Evolutionary conservation across 2,888 invertebrate genomes (phyloP), one percentile per base, ranked within the genome.

Genomic region (Ecliptopera silaceata): DNA sequence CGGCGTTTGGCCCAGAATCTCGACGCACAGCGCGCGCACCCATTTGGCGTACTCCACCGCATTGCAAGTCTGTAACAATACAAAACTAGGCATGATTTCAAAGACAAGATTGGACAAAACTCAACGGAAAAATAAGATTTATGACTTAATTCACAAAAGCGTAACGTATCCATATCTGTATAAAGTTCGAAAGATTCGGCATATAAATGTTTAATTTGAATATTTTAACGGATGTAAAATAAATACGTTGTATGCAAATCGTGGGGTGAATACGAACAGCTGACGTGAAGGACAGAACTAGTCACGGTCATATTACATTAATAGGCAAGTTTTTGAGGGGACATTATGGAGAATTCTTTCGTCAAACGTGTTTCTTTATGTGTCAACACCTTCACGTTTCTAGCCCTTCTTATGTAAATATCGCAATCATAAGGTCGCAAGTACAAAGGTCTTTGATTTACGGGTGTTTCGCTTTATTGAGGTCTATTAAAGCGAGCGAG

Each of bases 1-100:
- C 15, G 95, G 95, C 26, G 95, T 95, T 79, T 95, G 95, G 2
- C 95, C 93, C 65, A 95, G 94, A 63, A 95, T 92, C 79, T 95
- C 95, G 63, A 95, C 93, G 49, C 95, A 95, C 61, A 95, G 92
- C 52, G 94, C 94, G 72, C 94, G 94, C 72, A 95, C 95, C 95
- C 95, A 95, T 56, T 94, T 92, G 82, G 94, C 93, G 82, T 95
- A 95, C 70, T 94, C 93, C 70, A 93, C 92, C 79, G 94, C 94
- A 74, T 92, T 94, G 82, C 93, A 93, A 75, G 94, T 93, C 95
- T 95, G 92, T 51, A 93, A 94, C 82, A 82, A 88, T 66, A 72
- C 56, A 51, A 42, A 66, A 67, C 69, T 73, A 41, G 17, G 22
- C 22, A 32, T 45, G 32, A 44, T 18, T 49, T 49, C 82, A 81